Base-by-base conservation (phyloP, 2,113 vertebrate species). In the Octodon degus region DNA sequence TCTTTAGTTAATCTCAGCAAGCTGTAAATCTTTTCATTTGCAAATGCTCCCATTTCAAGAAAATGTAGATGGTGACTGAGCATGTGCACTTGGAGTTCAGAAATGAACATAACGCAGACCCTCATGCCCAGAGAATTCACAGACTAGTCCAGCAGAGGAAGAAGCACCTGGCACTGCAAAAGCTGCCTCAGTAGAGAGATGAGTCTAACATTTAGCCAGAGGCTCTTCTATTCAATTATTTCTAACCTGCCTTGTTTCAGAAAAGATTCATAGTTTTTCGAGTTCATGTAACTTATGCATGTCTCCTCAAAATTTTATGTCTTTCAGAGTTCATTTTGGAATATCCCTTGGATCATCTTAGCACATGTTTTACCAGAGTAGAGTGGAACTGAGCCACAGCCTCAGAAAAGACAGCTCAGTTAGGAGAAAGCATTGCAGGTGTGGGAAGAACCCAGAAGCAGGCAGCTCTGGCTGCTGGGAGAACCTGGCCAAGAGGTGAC, bases 21-120 rank as follows among this genome's bases (percentile, higher is more conserved):
- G 81, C 87, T 90, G 25, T 90, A 95, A 50, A 88, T 76, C 70
- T 65, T 62, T 67, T 83, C 76, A 80, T 70, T 96, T 92, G 60
- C 53, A 76, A 97, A 92, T 70, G 40, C 16, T 86, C 68, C 90
- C 37, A 22, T 90, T 89, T 86, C 16, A 27, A 53, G 19, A 82
- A 77, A 79, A 63, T 87, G 62, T 20, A 47, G 62, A 65, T 3
- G 32, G 67, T 83, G 72, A 70, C 1, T 72, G 76, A 92, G 60
- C 53, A 74, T 37, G n/a, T 84, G 58, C 16, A 40, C 37, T 77
- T 40, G n/a, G 68, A 92, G 4, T 68, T 95, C 32, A 72, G 60
- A 68, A 60, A 93, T 50, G 82, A 92, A 68, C 0, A 53, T 8
- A 92, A 27, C 50, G 40, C 20, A 50, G 55, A 50, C 24, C 32